Base-by-base conservation (phyloP, 2,113 vertebrate genomes). In the Anhinga rufa region DNA sequence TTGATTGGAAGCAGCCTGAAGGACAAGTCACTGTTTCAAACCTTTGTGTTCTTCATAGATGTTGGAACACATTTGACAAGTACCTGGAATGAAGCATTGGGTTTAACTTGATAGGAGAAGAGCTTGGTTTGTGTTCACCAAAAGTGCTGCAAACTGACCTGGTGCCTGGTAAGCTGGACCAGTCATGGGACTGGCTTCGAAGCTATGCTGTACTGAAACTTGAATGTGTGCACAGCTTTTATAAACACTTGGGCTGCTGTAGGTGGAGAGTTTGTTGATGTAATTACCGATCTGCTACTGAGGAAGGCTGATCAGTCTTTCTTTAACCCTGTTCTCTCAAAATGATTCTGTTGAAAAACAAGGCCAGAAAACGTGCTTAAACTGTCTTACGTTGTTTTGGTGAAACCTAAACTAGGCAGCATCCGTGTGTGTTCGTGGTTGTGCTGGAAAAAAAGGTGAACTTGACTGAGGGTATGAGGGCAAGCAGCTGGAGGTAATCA, bases 241-340 rank as follows among this genome's bases (percentile, higher is more conserved):
- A n/a, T 38, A 31, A 78, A 66, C 31, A 49, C 9, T 21, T 72
- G 65, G 19, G 40, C n/a, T 62, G 28, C n/a, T 81, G 14, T 19
- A 48, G 48, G 32, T 84, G 52, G 26, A 68, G 31, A 55, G 31
- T 62, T 68, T 36, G 34, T 44, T 44, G 40, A 80, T 12, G 19
- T 17, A 51, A 29, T 70, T 76, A 42, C 32, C 48, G 52, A 62
- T 57, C 34, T 76, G 24, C 40, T 76, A 2, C 83, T 0, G 6
- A 61, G 48, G 64, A 68, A 68, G 22, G 18, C 44, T 70, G 51
- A 44, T 86, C 14, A n/a, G 20, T 61, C 31, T 60, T 79, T 46
- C n/a, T n/a, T 78, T 69, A 62, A 6, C 4, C 10, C 22, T 0
- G 0, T 77, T 91, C 26, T 60, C 20, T 75, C 38, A 38, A 46